Percentiles rank a stretch among this genome's conserved stretches.
These are phyloP conservation scores for Cecidostiba fungosa DNA, from an alignment of 2,888 invertebrate genomes.

Conservation along the genomic window DNA sequence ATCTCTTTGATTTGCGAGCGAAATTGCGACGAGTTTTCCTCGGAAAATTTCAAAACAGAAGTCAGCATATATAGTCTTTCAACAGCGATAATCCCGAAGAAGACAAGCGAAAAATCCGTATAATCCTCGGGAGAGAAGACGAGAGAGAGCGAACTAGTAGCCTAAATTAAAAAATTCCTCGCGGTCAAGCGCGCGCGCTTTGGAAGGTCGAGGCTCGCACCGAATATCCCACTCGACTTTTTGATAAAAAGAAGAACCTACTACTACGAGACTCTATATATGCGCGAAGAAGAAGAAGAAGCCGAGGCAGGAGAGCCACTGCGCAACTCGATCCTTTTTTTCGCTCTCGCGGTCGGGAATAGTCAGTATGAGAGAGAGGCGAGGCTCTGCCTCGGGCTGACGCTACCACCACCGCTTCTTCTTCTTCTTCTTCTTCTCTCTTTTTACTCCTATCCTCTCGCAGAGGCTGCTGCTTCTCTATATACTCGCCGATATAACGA, in stretches of 20 bases:
- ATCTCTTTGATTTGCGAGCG: constrained; percentile 28
- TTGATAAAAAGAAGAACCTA: constrained; percentile 5
- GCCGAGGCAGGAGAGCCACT: constrained; percentile 39
- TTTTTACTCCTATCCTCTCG: not conserved
- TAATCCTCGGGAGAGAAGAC: not conserved
- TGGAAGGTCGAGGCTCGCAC: not conserved
- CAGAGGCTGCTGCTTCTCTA: not conserved
- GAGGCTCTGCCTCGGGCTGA: constrained; percentile 21
- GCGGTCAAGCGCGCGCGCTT: not conserved
- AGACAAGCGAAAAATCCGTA: not conserved
- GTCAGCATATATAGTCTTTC: too few species aligned
- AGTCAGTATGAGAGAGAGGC: constrained; percentile 17
- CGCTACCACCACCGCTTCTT: constrained; percentile 14
- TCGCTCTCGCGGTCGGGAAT: constrained; percentile 54
- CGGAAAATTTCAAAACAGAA: too few species aligned
- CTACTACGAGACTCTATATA: not conserved
- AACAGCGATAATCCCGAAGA: too few species aligned
- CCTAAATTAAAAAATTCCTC: constrained; percentile 57
- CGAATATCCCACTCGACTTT: constrained; percentile 21
- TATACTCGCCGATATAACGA: constrained; percentile 15
- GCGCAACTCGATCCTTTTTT: constrained; percentile 58
- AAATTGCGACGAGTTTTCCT: not conserved
- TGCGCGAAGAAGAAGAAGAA: not conserved
- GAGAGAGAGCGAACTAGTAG: not conserved
- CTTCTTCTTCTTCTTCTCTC: not conserved